A percentile compares a stretch with the other conserved stretches of the same genome.
Evolutionary conservation across 2,113 vertebrate genomes (phyloP).

Genomic region (Pedionomus torquatus): DNA sequence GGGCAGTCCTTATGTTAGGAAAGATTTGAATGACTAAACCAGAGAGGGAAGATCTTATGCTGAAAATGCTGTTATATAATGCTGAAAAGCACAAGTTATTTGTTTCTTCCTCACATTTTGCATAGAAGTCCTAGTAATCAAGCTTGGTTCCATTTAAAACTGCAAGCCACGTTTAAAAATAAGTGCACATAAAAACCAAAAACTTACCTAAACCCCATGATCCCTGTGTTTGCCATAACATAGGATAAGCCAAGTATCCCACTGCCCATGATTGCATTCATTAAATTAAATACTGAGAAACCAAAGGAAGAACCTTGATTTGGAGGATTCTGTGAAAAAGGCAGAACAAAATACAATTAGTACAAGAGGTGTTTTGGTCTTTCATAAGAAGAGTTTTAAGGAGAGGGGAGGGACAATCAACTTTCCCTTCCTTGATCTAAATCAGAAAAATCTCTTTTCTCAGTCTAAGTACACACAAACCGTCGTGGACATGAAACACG

Average conservation of each 20-base stretch:
- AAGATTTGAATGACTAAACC: background rate
- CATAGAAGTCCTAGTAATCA: background rate
- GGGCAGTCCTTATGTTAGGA: background rate
- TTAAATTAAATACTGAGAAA: slow-evolving; percentile 92
- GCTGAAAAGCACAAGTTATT: background rate
- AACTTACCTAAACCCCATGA: slow-evolving; percentile 91
- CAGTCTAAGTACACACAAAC: rapidly evolving
- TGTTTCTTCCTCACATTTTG: background rate
- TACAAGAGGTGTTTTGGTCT: background rate
- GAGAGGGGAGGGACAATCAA: background rate
- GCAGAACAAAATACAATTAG: background rate
- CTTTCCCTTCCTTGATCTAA: background rate
- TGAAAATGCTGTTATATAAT: too few species aligned
- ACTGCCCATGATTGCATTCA: slow-evolving; percentile 96
- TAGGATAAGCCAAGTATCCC: slow-evolving; percentile 93
- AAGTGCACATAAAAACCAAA: background rate
- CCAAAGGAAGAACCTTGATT: slow-evolving; percentile 83
- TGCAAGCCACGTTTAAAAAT: background rate
- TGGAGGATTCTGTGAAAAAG: slow-evolving; percentile 65
- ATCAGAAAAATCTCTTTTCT: background rate
- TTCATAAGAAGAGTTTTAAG: background rate
- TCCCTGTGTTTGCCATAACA: slow-evolving; percentile 90
- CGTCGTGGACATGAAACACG: rapidly evolving
- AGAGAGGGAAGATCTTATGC: background rate
- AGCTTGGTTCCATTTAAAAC: background rate